Evolutionary conservation across 2,113 vertebrate species (phyloP).

Genomic region (Marcusenius ussheri): DNA sequence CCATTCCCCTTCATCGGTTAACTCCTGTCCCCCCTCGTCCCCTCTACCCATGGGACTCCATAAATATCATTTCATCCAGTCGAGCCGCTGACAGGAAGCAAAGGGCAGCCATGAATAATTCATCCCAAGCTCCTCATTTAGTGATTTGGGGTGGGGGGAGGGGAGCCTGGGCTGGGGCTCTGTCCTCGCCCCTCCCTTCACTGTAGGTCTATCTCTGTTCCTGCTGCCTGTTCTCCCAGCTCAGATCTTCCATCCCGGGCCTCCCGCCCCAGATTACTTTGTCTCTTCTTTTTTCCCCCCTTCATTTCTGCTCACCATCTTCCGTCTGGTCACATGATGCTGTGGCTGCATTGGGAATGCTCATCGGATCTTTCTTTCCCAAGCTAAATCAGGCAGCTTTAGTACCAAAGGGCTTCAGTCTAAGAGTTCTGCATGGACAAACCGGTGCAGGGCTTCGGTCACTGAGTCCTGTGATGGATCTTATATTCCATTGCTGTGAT

Average conservation of each 20-base stretch:
- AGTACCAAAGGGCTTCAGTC: background rate
- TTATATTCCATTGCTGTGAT: background rate
- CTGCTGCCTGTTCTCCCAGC: background rate
- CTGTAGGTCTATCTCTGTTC: background rate
- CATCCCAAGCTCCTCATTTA: conserved; percentile 56
- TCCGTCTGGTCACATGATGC: background rate
- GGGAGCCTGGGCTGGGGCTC: conserved; percentile 1
- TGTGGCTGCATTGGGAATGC: background rate
- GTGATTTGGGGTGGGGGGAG: conserved; percentile 41
- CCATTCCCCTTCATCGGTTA: conserved; percentile 31
- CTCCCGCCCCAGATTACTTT: background rate
- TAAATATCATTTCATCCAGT: conserved; percentile 72
- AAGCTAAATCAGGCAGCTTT: background rate
- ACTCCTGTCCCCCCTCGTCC: conserved; percentile 26
- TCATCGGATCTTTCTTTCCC: background rate
- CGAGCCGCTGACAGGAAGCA: conserved; percentile 64
- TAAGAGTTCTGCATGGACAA: background rate
- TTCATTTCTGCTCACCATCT: background rate
- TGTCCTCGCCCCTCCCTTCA: conserved; percentile 19
- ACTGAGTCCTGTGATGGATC: background rate
- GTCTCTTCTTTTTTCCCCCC: background rate
- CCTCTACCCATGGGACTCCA: conserved; percentile 63
- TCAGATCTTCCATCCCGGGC: background rate
- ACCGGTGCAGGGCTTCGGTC: background rate
- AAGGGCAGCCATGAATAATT: conserved; percentile 69